phyloP scores from a whole-genome alignment of 2,888 invertebrate genomes.

The Minunthozetes semirufus region DNA sequence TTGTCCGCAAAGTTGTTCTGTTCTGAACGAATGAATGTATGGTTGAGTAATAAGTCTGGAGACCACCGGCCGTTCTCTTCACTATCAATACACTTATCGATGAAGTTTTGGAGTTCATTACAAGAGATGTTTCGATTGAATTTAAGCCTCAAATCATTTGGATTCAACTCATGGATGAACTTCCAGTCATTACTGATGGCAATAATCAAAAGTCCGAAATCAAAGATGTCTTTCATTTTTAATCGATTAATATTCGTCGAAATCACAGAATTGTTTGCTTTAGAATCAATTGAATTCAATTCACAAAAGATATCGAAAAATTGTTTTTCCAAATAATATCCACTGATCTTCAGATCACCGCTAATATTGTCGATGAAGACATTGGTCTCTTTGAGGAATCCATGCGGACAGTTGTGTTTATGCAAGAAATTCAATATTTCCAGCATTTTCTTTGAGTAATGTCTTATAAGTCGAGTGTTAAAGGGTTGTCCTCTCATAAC shows the following conservation, averaged over 20 bases:
- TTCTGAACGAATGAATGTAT: neutral
- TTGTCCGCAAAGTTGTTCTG: neutral
- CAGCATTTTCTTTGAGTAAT: constrained; percentile 65
- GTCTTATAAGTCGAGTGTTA: constrained; percentile 56
- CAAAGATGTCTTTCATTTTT: constrained; percentile 8
- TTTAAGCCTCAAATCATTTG: neutral
- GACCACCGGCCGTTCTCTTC: constrained; percentile 10
- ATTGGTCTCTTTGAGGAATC: constrained; percentile 59
- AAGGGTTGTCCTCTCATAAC: constrained; percentile 52
- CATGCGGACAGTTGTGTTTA: constrained; percentile 71
- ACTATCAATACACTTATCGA: constrained; percentile 5
- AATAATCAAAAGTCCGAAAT: constrained; percentile 10
- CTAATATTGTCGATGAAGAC: constrained; percentile 45
- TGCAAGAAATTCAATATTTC: constrained; percentile 71
- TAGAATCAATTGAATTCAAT: neutral
- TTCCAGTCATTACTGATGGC: constrained; percentile 29
- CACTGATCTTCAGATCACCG: constrained; percentile 58
- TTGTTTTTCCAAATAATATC: constrained; percentile 64
- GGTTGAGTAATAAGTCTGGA: constrained; percentile 5
- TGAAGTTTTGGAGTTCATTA: neutral
- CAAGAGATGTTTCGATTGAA: neutral
- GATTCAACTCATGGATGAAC: neutral
- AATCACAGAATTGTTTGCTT: neutral
- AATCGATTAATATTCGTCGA: constrained; percentile 10
- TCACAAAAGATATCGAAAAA: constrained; percentile 55